Conservation (phyloP, 2,888 invertebrate genomes). For the Aphodius granarius region DNA sequence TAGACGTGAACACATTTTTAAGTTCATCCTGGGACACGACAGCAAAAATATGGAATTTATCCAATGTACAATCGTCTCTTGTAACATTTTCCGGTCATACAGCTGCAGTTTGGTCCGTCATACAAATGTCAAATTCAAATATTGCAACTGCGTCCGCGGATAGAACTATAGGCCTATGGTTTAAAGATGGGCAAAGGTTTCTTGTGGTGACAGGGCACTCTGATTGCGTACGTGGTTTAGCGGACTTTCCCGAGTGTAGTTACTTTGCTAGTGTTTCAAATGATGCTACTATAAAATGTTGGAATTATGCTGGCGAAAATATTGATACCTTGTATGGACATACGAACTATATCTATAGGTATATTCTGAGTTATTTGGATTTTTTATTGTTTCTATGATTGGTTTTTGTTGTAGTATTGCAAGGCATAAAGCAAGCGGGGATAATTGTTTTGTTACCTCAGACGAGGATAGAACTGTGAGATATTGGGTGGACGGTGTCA, state of each 20-base stretch:
- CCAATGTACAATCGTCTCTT: conserved; percentile 54
- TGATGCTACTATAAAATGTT: conserved; percentile 84
- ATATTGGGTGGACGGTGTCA: conserved; percentile 72
- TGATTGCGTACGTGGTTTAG: conserved; percentile 87
- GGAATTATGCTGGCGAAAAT: conserved; percentile 81
- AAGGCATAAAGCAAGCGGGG: conserved; percentile 58
- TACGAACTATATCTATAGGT: conserved; percentile 81
- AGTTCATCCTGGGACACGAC: conserved; percentile 95
- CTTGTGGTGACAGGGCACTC: conserved; percentile 78
- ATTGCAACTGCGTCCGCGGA: conserved; percentile 92
- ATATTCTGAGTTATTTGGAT: conserved; percentile 9
- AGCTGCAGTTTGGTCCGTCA: conserved; percentile 85
- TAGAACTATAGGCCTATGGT: conserved; percentile 86
- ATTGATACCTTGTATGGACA: conserved; percentile 79
- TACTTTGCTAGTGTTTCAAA: conserved; percentile 90
- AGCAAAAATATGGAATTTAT: conserved; percentile 79
- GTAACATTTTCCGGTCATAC: conserved; percentile 70
- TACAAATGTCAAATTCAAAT: conserved; percentile 59
- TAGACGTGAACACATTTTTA: conserved; percentile 61
- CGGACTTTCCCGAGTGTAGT: conserved; percentile 65
- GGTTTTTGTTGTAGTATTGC: conserved; percentile 57
- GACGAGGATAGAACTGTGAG: conserved; percentile 88
- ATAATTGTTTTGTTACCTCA: conserved; percentile 72
- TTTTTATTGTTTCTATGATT: conserved; percentile 13
- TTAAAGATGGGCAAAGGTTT: conserved; percentile 65